Evolutionary conservation across 2,888 invertebrate species (phyloP).

Genomic region (Auanema sp.): DNA sequence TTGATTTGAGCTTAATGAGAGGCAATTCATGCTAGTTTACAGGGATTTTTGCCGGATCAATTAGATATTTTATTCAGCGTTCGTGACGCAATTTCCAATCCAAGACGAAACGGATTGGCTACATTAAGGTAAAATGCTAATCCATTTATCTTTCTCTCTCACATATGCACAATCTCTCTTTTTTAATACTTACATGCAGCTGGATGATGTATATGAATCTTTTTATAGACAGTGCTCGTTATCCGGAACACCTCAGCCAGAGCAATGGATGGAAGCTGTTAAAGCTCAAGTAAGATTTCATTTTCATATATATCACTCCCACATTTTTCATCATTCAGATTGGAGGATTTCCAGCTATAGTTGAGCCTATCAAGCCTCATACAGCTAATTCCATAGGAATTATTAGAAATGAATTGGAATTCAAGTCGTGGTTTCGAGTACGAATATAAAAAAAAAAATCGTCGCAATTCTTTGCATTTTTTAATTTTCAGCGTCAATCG

Average conservation of each 20-base stretch:
- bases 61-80: slow-evolving; percentile 33
- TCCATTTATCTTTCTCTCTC: background rate
- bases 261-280: slow-evolving; percentile 44
- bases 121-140: slow-evolving; percentile 25
- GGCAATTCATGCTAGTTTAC: slow-evolving; percentile 24
- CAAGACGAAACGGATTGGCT: slow-evolving; percentile 39
- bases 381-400: slow-evolving; percentile 44
- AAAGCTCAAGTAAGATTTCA: slow-evolving; percentile 25
- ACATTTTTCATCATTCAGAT: slow-evolving; percentile 20
- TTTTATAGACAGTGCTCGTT: slow-evolving; percentile 37
- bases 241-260: slow-evolving; percentile 44
- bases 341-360: slow-evolving; percentile 43
- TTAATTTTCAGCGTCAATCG: slow-evolving; percentile 36
- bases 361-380: slow-evolving; percentile 33
- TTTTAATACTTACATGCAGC: background rate
- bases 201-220: background rate
- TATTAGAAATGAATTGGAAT: slow-evolving; percentile 34
- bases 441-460: slow-evolving; percentile 3
- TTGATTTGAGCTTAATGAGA: slow-evolving; percentile 1
- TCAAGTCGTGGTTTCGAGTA: slow-evolving; percentile 43
- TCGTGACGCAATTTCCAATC: slow-evolving; percentile 28
- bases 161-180: background rate
- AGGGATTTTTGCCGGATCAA: slow-evolving; percentile 44
- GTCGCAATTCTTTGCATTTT: background rate
- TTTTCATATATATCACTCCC: background rate